Percentiles rank a stretch among this genome's conserved stretches.
These are phyloP conservation scores for Laticauda laticaudata DNA, from an alignment of 2,113 vertebrate species.

Conservation along the genomic window DNA sequence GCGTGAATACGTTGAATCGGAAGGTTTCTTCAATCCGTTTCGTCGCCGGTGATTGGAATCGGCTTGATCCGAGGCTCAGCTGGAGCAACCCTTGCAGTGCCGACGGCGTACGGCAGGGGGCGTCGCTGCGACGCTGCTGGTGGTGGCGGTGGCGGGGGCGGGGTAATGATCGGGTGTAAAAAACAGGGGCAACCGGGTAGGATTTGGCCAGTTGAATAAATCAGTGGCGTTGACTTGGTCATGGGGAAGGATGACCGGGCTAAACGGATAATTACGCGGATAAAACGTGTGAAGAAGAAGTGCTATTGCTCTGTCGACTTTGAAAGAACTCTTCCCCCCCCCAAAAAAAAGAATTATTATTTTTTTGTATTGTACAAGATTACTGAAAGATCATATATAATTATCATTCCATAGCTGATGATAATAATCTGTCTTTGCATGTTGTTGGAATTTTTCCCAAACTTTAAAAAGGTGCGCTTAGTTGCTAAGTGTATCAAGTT, in stretches of 20 bases:
- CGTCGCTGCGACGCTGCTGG: conserved; percentile 36
- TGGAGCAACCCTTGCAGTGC: not conserved
- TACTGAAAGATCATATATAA: not conserved
- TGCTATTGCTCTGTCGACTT: not conserved
- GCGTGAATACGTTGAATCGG: not conserved
- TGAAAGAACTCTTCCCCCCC: not conserved
- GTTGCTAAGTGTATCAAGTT: not conserved
- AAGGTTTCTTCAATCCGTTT: not conserved
- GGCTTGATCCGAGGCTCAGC: not conserved
- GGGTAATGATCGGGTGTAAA: accelerated
- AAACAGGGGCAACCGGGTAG: not conserved
- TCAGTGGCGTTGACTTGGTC: not conserved
- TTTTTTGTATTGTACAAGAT: not conserved
- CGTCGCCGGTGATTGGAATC: not conserved
- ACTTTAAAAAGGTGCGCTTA: not conserved
- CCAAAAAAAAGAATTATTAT: no score
- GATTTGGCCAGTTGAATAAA: not conserved
- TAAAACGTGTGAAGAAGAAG: not conserved
- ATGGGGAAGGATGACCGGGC: not conserved
- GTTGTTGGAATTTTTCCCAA: not conserved
- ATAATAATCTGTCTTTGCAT: not conserved
- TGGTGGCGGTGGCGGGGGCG: accelerated
- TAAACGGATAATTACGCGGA: no score
- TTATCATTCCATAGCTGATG: not conserved
- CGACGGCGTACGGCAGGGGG: conserved; percentile 29